A percentile compares a stretch with the other conserved stretches of the same genome.
These are phyloP conservation scores for Mormoops blainvillei DNA, from an alignment of 2,113 vertebrate species.

Conservation along the genomic window DNA sequence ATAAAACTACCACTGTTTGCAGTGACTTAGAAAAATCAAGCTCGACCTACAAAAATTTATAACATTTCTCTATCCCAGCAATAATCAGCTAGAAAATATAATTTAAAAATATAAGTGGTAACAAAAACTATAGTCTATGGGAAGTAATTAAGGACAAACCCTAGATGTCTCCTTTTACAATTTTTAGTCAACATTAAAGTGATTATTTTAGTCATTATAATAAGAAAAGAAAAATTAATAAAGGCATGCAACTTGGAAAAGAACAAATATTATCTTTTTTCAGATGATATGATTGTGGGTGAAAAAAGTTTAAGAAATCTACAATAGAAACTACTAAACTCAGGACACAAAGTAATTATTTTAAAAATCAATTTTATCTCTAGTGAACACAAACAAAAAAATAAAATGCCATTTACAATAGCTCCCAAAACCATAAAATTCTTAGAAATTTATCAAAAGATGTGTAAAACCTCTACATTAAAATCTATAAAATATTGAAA, in stretches of 20 bases:
- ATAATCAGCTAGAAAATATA: not conserved
- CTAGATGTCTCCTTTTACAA: not conserved
- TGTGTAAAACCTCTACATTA: not conserved
- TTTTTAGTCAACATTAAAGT: not conserved
- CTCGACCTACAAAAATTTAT: not conserved
- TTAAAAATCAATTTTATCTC: slow-evolving; percentile 6
- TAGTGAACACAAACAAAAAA: not conserved
- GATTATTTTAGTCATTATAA: not conserved
- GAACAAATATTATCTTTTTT: not conserved
- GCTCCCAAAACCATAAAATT: not conserved
- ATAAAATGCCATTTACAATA: not conserved
- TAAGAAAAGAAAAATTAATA: not conserved
- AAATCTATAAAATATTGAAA: not conserved
- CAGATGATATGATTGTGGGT: not conserved
- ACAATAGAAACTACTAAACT: not conserved
- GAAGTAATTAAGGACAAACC: not conserved
- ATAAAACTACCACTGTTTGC: not conserved
- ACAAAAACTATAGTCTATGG: not conserved
- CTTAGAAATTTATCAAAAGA: not conserved
- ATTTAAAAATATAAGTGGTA: not conserved
- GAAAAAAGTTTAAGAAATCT: not conserved
- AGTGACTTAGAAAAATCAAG: not conserved
- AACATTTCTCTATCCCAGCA: not conserved
- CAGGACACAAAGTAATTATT: not conserved
- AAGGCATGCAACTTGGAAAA: not conserved